Base-by-base conservation (phyloP, 2,797 vertebrate genomes). In the Bradypus variegatus region DNA sequence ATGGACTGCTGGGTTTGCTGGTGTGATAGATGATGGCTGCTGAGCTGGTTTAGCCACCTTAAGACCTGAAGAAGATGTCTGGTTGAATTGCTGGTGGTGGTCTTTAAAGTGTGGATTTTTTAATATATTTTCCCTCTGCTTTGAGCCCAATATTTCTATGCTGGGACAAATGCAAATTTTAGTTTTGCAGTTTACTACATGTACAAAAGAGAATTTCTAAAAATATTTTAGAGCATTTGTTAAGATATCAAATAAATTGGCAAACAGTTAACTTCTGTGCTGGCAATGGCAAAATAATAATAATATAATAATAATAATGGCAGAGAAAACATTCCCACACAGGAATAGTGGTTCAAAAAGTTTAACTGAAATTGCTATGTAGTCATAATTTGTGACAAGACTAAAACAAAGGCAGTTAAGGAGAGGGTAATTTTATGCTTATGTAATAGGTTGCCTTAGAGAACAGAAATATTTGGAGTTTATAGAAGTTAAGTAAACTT, bases 31-130 rank as follows among this genome's bases (percentile, higher is more conserved):
- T 25, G 14, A 10, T 53, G 8, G n/a, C 6, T 31, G 8, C 55
- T 45, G 27, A 64, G 8, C 8, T 70, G n/a, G 1, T 23, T 36
- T 12, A 8, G 12, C 13, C 36, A 33, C 14, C 15, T 53, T 45
- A 9, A 29, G 23, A 36, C 1, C 33, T 9, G 18, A 58, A 19
- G 19, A 7, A 0, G 14, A 14, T 11, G 1, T 41, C 18, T 77
- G 16, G 10, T 73, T 31, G 79, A 64, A 41, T 5, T 64, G 12
- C 23, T 41, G 14, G 38, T 75, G 21, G 58, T 13, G 53, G 78
- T 72, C 77, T 45, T 53, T 62, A 58, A 23, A 76, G 72, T 18
- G 36, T 45, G 33, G 21, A 53, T 53, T 85, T 72, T 21, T 87
- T 48, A 48, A 53, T 79, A 53, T 79, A 60, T 65, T 67, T 64